phyloP scores from a whole-genome alignment of 2,888 invertebrate genomes.

The Chrysolina americana region DNA sequence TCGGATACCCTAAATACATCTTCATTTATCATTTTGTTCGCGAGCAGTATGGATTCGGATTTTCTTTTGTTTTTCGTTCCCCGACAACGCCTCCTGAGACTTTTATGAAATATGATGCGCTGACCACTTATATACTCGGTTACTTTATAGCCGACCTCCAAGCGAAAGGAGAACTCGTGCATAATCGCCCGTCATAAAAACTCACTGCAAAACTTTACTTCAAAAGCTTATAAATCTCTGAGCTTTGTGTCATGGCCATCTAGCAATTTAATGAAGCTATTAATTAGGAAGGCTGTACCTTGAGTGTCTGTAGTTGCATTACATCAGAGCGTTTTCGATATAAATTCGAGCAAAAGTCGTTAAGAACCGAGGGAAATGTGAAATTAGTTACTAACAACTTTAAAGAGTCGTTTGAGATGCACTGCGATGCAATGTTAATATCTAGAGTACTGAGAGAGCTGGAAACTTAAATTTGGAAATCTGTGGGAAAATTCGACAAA shows the following conservation, averaged over 20 bases:
- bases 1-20: slow-evolving; percentile 40
- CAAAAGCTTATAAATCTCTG: slow-evolving; percentile 44
- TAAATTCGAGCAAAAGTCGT: slow-evolving; percentile 26
- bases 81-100: slow-evolving; percentile 45
- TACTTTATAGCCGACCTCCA: slow-evolving; percentile 53
- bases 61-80: slow-evolving; percentile 49
- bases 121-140: slow-evolving; percentile 54
- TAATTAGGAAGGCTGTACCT: slow-evolving; percentile 36
- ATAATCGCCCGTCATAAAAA: slow-evolving; percentile 50
- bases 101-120: slow-evolving; percentile 55
- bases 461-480: too few relatives aligned
- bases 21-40: slow-evolving; percentile 45
- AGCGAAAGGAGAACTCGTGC: slow-evolving; percentile 47
- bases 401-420: slow-evolving; percentile 12
- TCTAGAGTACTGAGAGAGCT: not conserved
- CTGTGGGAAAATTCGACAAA: too few relatives aligned
- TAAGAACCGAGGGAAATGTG: slow-evolving; percentile 20
- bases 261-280: slow-evolving; percentile 42
- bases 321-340: slow-evolving; percentile 30
- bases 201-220: slow-evolving; percentile 41
- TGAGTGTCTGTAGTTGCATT: slow-evolving; percentile 31
- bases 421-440: slow-evolving; percentile 1
- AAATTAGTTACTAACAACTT: slow-evolving; percentile 14
- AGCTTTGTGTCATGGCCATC: slow-evolving; percentile 36
- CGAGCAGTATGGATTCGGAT: slow-evolving; percentile 37